phyloP scores from a whole-genome alignment of 1,140 invertebrate species.

The Tetraneura akinire region DNA sequence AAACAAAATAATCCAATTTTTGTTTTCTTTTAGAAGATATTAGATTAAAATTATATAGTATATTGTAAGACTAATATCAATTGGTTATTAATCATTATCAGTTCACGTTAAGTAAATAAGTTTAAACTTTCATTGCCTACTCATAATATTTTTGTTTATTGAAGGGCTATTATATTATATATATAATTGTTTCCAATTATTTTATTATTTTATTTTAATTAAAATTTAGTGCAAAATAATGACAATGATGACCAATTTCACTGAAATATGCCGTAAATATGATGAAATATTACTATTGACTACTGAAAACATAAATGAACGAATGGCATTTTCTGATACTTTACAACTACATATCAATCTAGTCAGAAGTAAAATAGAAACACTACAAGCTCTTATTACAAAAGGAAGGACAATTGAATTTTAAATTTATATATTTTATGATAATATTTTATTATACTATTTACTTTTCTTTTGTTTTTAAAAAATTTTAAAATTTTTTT shows the following conservation, averaged over 20 bases:
- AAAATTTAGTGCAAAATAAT: constrained; percentile 30
- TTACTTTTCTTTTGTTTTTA: background rate
- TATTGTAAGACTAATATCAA: too few species aligned
- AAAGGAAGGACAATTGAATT: constrained; percentile 39
- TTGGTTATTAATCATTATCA: too few species aligned
- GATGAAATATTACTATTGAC: constrained; percentile 21
- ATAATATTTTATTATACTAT: background rate
- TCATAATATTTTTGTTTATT: too few species aligned
- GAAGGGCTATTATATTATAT: too few species aligned
- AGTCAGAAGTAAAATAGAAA: constrained; percentile 36
- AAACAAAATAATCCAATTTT: too few species aligned
- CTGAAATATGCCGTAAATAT: background rate
- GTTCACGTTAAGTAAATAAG: too few species aligned
- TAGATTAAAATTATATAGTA: too few species aligned
- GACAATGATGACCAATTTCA: constrained; percentile 19
- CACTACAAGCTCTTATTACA: constrained; percentile 30
- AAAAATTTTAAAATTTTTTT: too few species aligned
- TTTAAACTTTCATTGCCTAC: too few species aligned
- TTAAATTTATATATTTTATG: background rate
- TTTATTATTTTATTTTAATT: constrained; percentile 1
- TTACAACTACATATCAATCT: constrained; percentile 40
- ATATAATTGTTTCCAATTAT: too few species aligned
- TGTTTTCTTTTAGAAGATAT: too few species aligned
- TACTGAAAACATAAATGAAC: constrained; percentile 23
- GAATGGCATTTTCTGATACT: constrained; percentile 24